Conservation (phyloP, 2,113 vertebrate species). For the Pogonocichla stellata region DNA sequence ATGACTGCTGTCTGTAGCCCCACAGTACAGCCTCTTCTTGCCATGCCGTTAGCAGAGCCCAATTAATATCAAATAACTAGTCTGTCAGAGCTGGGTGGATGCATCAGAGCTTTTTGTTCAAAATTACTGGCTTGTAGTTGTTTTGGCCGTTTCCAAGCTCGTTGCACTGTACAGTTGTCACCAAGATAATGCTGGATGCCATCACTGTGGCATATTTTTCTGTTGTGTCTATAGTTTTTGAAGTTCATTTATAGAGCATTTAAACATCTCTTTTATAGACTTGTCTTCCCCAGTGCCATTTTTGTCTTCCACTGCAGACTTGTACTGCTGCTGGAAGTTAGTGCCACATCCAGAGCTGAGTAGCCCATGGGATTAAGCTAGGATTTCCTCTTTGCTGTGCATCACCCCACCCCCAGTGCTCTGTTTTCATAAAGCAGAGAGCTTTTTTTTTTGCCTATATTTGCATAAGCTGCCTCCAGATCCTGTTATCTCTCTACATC, state of each 20-base stretch:
- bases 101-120: not conserved
- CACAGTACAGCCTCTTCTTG: not conserved
- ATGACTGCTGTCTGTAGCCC: not conserved
- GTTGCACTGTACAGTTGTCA: not conserved
- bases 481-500: not conserved
- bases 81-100: not conserved
- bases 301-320: not conserved
- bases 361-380: not conserved
- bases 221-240: not conserved
- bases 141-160: not conserved
- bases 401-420: not conserved
- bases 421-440: not conserved
- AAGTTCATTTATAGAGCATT: not conserved
- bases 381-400: not conserved
- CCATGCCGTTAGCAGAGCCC: not conserved
- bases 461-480: slow-evolving; percentile 3
- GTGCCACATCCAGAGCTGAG: not conserved
- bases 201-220: not conserved
- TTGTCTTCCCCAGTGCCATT: not conserved
- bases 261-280: not conserved
- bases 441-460: not conserved
- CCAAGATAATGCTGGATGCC: not conserved
- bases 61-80: slow-evolving; percentile 5
- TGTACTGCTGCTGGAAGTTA: not conserved
- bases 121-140: not conserved